Percentiles rank a stretch among this genome's conserved stretches.
These are phyloP conservation scores for Chrysodeixis includens DNA, from an alignment of 2,888 invertebrate species.

Conservation along the genomic window DNA sequence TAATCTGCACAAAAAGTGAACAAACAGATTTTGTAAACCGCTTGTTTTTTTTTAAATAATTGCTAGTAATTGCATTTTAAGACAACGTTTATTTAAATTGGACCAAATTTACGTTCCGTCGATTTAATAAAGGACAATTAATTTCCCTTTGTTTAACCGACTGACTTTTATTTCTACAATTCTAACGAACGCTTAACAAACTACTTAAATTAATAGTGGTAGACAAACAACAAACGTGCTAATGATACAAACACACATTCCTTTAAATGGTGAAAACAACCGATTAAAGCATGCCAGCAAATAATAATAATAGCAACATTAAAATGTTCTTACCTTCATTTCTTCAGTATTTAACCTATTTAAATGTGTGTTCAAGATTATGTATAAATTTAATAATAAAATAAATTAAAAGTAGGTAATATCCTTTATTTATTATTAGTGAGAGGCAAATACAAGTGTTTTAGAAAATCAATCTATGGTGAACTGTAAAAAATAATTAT, in stretches of 20 bases:
- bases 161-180: too few species aligned
- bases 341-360: constrained; percentile 27
- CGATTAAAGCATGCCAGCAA: constrained; percentile 74
- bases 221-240: constrained; percentile 33
- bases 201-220: neutral
- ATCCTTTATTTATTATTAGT: constrained; percentile 78
- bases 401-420: constrained; percentile 65
- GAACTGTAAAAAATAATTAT: constrained; percentile 60
- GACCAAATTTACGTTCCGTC: too few species aligned
- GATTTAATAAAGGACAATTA: neutral
- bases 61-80: too few species aligned
- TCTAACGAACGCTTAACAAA: neutral
- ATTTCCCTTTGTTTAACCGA: too few species aligned
- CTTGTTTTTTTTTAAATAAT: too few species aligned
- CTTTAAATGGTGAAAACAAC: constrained; percentile 44
- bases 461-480: constrained; percentile 57
- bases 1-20: too few species aligned
- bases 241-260: constrained; percentile 29
- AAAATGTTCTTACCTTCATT: constrained; percentile 67
- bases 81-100: too few species aligned
- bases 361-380: constrained; percentile 7
- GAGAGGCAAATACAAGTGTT: constrained; percentile 77
- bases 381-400: constrained; percentile 34
- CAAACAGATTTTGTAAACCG: too few species aligned
- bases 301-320: constrained; percentile 66